Evolutionary conservation across 2,113 vertebrate genomes (phyloP), one percentile per base, ranked within the genome.

Genomic region (Syngnathus floridae): DNA sequence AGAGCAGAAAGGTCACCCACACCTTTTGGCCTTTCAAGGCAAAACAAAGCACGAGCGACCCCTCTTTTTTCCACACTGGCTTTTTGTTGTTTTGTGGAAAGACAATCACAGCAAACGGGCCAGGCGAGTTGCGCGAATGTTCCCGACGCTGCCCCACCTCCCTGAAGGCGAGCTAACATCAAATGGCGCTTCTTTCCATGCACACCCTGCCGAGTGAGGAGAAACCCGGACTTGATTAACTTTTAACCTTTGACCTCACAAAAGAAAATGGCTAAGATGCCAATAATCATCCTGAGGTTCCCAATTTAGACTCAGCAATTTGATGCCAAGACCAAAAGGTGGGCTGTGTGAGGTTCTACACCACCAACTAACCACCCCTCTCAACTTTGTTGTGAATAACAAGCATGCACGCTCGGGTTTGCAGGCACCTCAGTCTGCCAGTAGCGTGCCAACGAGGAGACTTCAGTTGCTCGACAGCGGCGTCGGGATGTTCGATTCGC

Each of bases 91-190:
- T 64, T 48, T 57, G 79, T 52, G 75, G 60, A 71, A 75, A 83
- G 74, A 79, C 73, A 69, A 62, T 35, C 64, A 80, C 45, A 58
- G 82, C 87, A 82, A 79, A 80, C 26, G 26, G 26, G 26, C 26
- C 26, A 31, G 26, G 26, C 26, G 26, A 31, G 26, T 31, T 31
- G 26, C 26, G 26, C 26, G 26, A 31, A 31, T 31, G 26, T 31
- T 31, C 26, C 26, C 26, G 26, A 31, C 26, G 82, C 85, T 75
- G 75, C 85, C 84, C 84, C 80, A 80, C 86, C 83, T 89, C 87
- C 87, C 80, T 78, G 84, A 81, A 88, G 84, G 72, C 81, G 86
- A 82, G 78, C 79, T 52, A 81, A 89, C 90, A 89, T 91, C 88
- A 91, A 86, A 90, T 65, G 83, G 26, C 26, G 26, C 84, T 86